Conservation (phyloP, 2,113 vertebrate genomes). For the Carettochelys insculpta region DNA sequence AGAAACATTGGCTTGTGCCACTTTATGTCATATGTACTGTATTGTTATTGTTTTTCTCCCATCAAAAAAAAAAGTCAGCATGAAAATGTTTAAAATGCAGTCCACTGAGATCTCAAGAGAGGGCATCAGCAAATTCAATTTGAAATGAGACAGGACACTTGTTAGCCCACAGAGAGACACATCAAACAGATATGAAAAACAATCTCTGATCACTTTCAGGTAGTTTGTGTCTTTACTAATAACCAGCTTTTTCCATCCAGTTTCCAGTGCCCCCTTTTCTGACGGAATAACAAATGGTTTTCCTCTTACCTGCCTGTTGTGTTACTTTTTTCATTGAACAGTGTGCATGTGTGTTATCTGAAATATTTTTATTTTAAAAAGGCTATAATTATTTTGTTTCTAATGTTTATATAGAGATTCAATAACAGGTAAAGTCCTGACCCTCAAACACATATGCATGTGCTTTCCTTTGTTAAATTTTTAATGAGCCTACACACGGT, state of each 20-base stretch:
- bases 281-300: rapidly evolving
- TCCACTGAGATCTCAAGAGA: constrained; percentile 16
- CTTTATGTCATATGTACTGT: neutral
- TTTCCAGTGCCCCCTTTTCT: constrained; percentile 1
- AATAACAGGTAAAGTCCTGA: rapidly evolving
- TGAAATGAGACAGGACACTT: neutral
- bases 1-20: constrained; percentile 49
- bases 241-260: neutral
- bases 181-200: neutral
- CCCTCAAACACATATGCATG: rapidly evolving
- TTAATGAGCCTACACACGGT: neutral
- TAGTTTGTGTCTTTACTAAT: neutral
- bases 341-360: neutral
- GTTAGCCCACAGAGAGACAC: rapidly evolving
- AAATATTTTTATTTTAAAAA: neutral
- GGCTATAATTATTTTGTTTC: too few relatives aligned
- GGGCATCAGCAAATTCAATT: constrained; percentile 18
- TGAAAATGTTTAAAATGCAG: constrained; percentile 1
- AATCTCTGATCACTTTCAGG: neutral
- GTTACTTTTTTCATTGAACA: neutral
- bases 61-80: neutral
- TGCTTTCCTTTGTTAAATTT: neutral
- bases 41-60: constrained; percentile 17
- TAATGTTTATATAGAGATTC: rapidly evolving
- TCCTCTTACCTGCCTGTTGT: neutral